A percentile compares a stretch with the other conserved stretches of the same genome.
These are phyloP conservation scores for Atherinomorus stipes DNA, from an alignment of 2,113 vertebrate species.

Conservation along the genomic window DNA sequence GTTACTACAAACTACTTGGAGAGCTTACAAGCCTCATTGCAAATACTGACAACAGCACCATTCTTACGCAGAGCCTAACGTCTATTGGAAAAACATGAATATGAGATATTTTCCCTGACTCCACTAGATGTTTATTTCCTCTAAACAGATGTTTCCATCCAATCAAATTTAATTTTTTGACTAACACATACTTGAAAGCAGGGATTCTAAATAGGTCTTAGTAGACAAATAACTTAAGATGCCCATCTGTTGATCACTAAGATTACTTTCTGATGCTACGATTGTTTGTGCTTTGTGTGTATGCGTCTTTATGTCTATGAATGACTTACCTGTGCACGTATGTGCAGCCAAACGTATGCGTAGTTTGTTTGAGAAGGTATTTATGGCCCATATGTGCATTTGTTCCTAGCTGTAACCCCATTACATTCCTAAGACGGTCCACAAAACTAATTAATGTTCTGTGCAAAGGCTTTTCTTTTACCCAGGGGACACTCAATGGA, in stretches of 20 bases:
- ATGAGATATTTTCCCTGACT: slow-evolving; percentile 61
- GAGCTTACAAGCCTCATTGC: slow-evolving; percentile 83
- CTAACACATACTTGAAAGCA: slow-evolving; percentile 61
- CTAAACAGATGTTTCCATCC: slow-evolving; percentile 73
- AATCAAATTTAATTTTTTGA: slow-evolving; percentile 66
- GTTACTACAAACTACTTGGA: slow-evolving; percentile 87
- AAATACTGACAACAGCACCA: slow-evolving; percentile 81
- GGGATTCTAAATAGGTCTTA: slow-evolving; percentile 62
- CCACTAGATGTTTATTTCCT: slow-evolving; percentile 57
- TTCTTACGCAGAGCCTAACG: slow-evolving; percentile 77
- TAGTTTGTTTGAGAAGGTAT: slow-evolving; percentile 81
- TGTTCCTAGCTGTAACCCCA: slow-evolving; percentile 75
- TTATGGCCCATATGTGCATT: slow-evolving; percentile 79
- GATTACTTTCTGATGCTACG: slow-evolving; percentile 43
- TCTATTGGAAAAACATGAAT: slow-evolving; percentile 69
- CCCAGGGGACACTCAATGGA: slow-evolving; percentile 76
- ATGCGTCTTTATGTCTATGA: slow-evolving; percentile 4
- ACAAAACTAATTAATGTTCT: slow-evolving; percentile 84
- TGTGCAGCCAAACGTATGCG: slow-evolving; percentile 48
- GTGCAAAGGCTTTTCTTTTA: slow-evolving; percentile 71
- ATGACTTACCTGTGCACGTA: slow-evolving; percentile 17
- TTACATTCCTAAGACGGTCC: slow-evolving; percentile 79
- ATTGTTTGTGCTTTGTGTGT: slow-evolving; percentile 17
- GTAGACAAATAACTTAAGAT: slow-evolving; percentile 63
- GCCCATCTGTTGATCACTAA: slow-evolving; percentile 52